These are phyloP conservation scores for Xanthia icteritia DNA, from an alignment of 2,888 invertebrate genomes.

Conservation along the genomic window DNA sequence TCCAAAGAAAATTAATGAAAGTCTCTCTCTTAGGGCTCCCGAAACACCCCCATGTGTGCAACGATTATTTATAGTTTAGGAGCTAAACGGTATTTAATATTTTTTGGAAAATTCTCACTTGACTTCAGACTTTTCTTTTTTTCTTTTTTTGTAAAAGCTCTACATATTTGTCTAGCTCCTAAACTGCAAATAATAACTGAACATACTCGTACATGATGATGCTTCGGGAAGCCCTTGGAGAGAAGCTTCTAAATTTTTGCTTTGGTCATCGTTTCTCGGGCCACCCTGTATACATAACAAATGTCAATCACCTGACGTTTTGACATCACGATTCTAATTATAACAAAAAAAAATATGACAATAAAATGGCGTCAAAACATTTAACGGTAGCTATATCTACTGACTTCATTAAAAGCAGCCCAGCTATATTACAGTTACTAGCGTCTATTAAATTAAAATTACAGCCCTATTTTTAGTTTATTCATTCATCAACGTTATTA, in stretches of 20 bases:
- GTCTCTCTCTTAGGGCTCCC: neutral
- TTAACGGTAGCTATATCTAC: slow-evolving; percentile 45
- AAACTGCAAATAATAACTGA: too few species aligned
- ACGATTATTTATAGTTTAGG: neutral
- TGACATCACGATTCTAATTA: slow-evolving; percentile 1
- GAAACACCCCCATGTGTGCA: neutral
- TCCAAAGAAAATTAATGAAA: neutral
- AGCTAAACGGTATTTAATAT: neutral
- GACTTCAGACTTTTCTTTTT: neutral
- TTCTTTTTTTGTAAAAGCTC: too few species aligned
- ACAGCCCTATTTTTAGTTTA: slow-evolving; percentile 53
- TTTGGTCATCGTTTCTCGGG: neutral
- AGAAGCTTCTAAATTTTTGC: neutral
- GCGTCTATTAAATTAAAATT: slow-evolving; percentile 36
- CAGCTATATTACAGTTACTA: slow-evolving; percentile 39
- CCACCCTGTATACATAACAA: neutral
- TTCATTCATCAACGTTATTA: slow-evolving; percentile 27
- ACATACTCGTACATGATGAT: too few species aligned
- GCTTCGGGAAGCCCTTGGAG: neutral
- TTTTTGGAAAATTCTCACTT: neutral
- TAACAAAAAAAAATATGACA: slow-evolving; percentile 6
- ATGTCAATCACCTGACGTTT: slow-evolving; percentile 35
- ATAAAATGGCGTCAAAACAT: slow-evolving; percentile 33
- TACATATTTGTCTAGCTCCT: too few species aligned
- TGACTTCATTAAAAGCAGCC: slow-evolving; percentile 36